Evolutionary conservation across 2,113 vertebrate species (phyloP).

Genomic region (Vireo altiloquus): DNA sequence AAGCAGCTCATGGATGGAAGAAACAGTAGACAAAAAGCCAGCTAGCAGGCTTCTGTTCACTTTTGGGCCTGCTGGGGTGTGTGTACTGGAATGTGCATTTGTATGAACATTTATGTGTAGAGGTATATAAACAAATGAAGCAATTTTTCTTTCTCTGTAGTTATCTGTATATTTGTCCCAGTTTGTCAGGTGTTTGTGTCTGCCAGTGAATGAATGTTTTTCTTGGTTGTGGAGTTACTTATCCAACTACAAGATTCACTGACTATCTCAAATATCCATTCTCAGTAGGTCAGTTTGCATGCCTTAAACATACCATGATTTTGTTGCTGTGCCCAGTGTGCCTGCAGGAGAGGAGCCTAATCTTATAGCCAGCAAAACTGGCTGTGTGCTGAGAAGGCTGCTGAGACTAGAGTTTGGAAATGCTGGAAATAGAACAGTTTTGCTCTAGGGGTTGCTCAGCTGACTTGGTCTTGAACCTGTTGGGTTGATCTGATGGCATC

Average conservation of each 20-base stretch:
- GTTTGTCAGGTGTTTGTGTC: not conserved
- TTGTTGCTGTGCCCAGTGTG: not conserved
- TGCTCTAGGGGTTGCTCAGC: not conserved
- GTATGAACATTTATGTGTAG: not conserved
- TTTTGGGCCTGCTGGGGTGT: not conserved
- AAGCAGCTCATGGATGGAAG: not conserved
- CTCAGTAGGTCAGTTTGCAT: not conserved
- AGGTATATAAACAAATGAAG: rapidly evolving
- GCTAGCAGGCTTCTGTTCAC: not conserved
- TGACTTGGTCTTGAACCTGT: not conserved
- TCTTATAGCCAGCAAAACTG: not conserved
- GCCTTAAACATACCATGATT: not conserved
- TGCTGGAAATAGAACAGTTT: not conserved
- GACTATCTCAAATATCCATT: not conserved
- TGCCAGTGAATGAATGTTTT: not conserved
- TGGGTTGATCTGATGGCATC: not conserved
- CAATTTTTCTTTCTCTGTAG: not conserved
- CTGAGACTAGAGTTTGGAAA: not conserved
- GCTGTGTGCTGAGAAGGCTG: not conserved
- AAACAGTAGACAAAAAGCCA: not conserved
- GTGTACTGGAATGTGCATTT: not conserved
- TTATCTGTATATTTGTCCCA: not conserved
- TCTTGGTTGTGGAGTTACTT: not conserved
- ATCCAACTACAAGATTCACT: not conserved
- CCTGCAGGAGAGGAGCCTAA: not conserved